phyloP scores from a whole-genome alignment of 2,797 vertebrate genomes.

The Brotula barbata region DNA sequence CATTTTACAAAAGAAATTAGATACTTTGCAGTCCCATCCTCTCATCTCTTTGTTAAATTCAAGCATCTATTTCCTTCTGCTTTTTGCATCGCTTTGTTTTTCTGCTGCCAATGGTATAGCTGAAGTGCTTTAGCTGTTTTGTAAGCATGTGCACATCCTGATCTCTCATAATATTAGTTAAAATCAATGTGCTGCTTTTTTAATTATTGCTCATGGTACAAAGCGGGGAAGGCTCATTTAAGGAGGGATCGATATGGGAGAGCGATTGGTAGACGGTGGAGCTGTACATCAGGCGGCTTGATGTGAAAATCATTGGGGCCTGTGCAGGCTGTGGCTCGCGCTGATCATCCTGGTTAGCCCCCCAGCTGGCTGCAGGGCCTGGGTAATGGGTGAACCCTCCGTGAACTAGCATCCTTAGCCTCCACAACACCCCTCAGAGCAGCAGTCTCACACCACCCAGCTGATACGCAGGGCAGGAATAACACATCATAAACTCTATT shows the following conservation, averaged over 20 bases:
- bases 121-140: conserved; percentile 84
- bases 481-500: conserved; percentile 84
- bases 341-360: conserved; percentile 98
- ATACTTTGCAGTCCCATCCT: conserved; percentile 81
- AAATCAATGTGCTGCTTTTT: conserved; percentile 99
- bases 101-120: conserved; percentile 82
- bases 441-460: conserved; percentile 78
- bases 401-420: conserved; percentile 91
- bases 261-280: conserved; percentile 96
- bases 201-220: conserved; percentile 99
- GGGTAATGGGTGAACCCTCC: conserved; percentile 94
- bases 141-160: conserved; percentile 99
- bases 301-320: conserved; percentile 99
- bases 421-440: conserved; percentile 76
- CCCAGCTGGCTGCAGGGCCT: conserved; percentile 97
- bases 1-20: conserved; percentile 82
- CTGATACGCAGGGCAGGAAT: conserved; percentile 64
- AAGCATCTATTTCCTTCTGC: conserved; percentile 57
- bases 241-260: conserved; percentile 94
- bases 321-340: conserved; percentile 87
- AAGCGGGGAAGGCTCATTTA: conserved; percentile 99
- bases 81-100: conserved; percentile 82
- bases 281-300: conserved; percentile 99
- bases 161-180: conserved; percentile 99
- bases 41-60: conserved; percentile 75